Percentiles rank a stretch among this genome's conserved stretches.
Evolutionary conservation across 2,888 invertebrate species (phyloP).

Genomic region (Branchellion lobata): DNA sequence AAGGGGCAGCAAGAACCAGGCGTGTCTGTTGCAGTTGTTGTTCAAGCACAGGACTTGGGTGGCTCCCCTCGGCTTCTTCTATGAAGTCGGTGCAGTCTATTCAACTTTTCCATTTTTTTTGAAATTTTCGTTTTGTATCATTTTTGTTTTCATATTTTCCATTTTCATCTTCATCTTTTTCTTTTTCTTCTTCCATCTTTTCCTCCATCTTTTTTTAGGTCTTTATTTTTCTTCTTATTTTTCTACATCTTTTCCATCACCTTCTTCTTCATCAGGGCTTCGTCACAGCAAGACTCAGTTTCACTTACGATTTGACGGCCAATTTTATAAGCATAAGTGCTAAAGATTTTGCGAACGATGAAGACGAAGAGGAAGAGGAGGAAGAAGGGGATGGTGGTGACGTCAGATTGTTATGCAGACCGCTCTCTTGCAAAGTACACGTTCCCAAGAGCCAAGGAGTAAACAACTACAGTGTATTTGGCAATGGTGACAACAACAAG

Average conservation of each 20-base stretch:
- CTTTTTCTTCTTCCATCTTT: neutral
- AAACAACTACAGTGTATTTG: neutral
- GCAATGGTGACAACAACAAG: neutral
- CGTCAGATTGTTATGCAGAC: neutral
- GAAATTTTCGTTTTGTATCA: neutral
- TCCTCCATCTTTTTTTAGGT: neutral
- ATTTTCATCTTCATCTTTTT: neutral
- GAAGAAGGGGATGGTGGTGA: neutral
- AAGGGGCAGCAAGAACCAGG: conserved; percentile 1
- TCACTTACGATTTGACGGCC: neutral
- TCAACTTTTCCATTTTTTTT: neutral
- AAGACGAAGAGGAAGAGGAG: neutral
- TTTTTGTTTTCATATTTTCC: neutral
- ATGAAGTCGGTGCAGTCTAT: neutral
- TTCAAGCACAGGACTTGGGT: neutral
- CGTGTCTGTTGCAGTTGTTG: neutral
- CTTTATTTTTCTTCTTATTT: neutral
- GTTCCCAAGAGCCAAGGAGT: neutral
- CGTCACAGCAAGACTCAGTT: conserved; percentile 1
- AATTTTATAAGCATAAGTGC: neutral
- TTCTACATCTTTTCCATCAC: neutral
- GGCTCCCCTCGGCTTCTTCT: neutral
- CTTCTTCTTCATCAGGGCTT: neutral
- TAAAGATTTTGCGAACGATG: too few species aligned
- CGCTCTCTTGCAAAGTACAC: neutral